Percentiles rank a stretch among this genome's conserved stretches.
These are phyloP conservation scores for Vanessa atalanta DNA, from an alignment of 1,140 invertebrate genomes.

Conservation along the genomic window DNA sequence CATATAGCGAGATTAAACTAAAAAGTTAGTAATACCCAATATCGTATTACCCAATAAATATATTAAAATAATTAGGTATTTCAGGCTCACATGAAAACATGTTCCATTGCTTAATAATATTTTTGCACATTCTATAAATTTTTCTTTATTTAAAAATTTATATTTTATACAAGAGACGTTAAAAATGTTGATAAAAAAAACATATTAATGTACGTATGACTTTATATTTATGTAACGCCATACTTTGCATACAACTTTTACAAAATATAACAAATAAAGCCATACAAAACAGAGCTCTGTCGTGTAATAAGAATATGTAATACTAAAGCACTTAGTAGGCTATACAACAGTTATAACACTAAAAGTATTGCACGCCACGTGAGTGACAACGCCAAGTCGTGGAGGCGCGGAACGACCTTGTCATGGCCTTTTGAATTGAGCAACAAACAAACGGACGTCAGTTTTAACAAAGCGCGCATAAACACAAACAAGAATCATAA, in stretches of 20 bases:
- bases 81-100: too few species aligned
- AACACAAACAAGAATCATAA: constrained; percentile 39
- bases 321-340: constrained; percentile 19
- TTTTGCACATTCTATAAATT: too few species aligned
- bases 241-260: background rate
- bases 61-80: too few species aligned
- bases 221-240: too few species aligned
- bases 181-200: too few species aligned
- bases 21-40: too few species aligned
- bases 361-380: constrained; percentile 30
- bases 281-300: constrained; percentile 26
- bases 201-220: too few species aligned
- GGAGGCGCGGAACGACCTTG: constrained; percentile 54
- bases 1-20: too few species aligned
- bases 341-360: constrained; percentile 25
- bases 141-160: too few species aligned
- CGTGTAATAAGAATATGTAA: background rate
- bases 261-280: constrained; percentile 23
- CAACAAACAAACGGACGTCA: constrained; percentile 47
- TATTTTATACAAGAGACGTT: too few species aligned
- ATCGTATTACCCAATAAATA: too few species aligned
- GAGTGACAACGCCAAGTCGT: constrained; percentile 45
- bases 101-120: too few species aligned
- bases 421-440: constrained; percentile 52
- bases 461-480: constrained; percentile 38